Conservation (phyloP, 2,888 invertebrate species). For the Acrocera orbiculus region DNA sequence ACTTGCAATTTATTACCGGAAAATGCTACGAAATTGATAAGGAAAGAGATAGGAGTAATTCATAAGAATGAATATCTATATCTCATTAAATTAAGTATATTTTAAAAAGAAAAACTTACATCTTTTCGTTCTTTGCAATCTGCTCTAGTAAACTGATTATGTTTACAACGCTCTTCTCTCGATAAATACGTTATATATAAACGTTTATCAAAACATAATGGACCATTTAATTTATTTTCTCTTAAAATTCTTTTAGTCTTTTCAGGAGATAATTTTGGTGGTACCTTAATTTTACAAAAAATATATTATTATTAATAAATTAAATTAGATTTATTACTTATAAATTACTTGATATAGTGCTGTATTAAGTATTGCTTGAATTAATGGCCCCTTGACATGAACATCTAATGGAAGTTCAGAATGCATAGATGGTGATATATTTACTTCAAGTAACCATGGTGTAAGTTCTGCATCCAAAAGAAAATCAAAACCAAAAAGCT, state of each 20-base stretch:
- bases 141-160: constrained; percentile 26
- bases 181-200: constrained; percentile 50
- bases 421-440: constrained; percentile 81
- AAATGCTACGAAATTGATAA: too few relatives aligned
- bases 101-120: constrained; percentile 9
- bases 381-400: constrained; percentile 84
- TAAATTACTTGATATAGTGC: constrained; percentile 73
- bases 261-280: constrained; percentile 27
- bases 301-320: not conserved
- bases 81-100: too few relatives aligned
- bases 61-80: too few relatives aligned
- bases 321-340: not conserved
- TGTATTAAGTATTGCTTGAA: constrained; percentile 77
- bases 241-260: constrained; percentile 24
- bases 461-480: constrained; percentile 77
- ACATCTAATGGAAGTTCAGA: constrained; percentile 75
- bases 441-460: constrained; percentile 92
- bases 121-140: constrained; percentile 26
- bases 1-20: too few relatives aligned
- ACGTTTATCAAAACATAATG: constrained; percentile 47
- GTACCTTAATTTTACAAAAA: too few relatives aligned
- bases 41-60: too few relatives aligned
- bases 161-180: constrained; percentile 46
- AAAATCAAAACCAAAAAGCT: constrained; percentile 91
- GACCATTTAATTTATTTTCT: constrained; percentile 31